A percentile compares a stretch with the other conserved stretches of the same genome.
Evolutionary conservation across 2,888 invertebrate species (phyloP).

Genomic region (Stramonita haemastoma): DNA sequence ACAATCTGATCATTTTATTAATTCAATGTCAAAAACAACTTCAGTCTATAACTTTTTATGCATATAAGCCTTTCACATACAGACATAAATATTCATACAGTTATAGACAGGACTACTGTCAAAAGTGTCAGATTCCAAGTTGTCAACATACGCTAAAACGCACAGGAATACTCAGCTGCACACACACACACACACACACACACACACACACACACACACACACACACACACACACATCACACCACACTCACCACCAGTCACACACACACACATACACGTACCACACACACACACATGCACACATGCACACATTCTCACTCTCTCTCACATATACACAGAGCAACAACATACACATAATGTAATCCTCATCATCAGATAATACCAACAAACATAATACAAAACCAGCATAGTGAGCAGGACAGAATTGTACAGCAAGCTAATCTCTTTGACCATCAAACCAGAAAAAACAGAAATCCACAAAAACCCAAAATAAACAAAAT

Average conservation of each 20-base stretch:
- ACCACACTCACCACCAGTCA: not conserved
- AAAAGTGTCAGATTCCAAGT: too few species aligned
- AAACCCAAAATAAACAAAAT: not conserved
- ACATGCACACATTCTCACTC: not conserved
- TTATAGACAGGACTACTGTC: too few species aligned
- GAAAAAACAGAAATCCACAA: not conserved
- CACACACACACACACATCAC: not conserved
- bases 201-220: not conserved
- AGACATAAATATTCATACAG: too few species aligned
- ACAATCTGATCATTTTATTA: too few species aligned
- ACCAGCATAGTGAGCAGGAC: not conserved
- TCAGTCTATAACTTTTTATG: too few species aligned
- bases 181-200: not conserved
- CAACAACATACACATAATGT: not conserved
- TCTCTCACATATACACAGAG: not conserved
- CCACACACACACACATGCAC: not conserved
- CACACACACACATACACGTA: conserved; percentile 19
- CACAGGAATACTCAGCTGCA: too few species aligned
- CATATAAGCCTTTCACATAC: too few species aligned
- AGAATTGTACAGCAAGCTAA: not conserved
- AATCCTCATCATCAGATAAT: not conserved
- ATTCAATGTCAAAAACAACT: too few species aligned
- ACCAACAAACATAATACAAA: not conserved
- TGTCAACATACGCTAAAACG: too few species aligned
- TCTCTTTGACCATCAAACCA: not conserved